A percentile compares a stretch with the other conserved stretches of the same genome.
These are phyloP conservation scores for Opisthocomus hoazin DNA, from an alignment of 2,113 vertebrate genomes.

Conservation along the genomic window DNA sequence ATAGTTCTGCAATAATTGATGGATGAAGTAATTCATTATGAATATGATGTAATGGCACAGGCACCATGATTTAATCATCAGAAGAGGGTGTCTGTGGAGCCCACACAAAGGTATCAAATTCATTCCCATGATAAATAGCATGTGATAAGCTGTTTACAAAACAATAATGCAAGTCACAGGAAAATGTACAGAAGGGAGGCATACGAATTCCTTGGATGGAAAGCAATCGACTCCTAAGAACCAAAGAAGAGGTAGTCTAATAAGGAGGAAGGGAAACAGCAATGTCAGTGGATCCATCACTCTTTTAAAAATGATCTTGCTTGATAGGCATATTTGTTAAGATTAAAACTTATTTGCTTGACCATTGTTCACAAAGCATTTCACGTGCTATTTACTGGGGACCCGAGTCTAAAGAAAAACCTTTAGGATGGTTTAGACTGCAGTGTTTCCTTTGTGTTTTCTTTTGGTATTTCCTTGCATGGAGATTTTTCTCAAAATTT, in stretches of 20 bases:
- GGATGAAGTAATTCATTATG: conserved; percentile 29
- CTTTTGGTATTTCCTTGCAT: neutral
- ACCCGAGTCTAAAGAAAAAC: neutral
- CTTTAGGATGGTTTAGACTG: neutral
- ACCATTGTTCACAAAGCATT: neutral
- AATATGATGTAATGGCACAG: conserved; percentile 27
- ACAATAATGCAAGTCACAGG: neutral
- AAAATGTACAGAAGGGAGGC: neutral
- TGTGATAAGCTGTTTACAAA: conserved; percentile 38
- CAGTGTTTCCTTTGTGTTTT: neutral
- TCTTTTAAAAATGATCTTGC: neutral
- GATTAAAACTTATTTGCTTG: neutral
- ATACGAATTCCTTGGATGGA: neutral
- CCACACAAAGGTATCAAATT: neutral
- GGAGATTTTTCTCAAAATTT: neutral
- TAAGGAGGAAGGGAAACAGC: neutral
- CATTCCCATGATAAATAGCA: conserved; percentile 9
- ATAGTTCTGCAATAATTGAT: conserved; percentile 11
- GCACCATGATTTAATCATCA: neutral
- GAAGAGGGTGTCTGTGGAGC: neutral
- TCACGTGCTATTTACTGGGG: neutral
- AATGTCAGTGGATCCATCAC: neutral
- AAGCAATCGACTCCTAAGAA: neutral
- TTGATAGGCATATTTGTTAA: neutral
- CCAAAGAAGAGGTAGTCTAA: neutral